Conservation (phyloP, 2,113 vertebrate species). For the Atherinomorus stipes region DNA sequence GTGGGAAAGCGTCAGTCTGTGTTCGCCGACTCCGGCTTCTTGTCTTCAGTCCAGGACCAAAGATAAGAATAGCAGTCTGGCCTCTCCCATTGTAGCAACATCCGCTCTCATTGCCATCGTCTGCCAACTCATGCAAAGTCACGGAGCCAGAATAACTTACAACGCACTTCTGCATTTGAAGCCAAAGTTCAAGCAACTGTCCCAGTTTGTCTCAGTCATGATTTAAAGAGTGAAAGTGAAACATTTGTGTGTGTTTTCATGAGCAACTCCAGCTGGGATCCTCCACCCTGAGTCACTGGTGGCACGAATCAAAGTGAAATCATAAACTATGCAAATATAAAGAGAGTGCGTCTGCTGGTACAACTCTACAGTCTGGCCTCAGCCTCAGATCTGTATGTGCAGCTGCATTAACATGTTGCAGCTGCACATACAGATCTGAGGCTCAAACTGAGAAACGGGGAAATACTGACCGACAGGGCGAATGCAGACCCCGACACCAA, state of each 20-base stretch:
- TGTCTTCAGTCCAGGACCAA: conserved; percentile 62
- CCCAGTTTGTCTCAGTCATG: conserved; percentile 20
- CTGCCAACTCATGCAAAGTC: conserved; percentile 51
- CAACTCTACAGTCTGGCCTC: no score
- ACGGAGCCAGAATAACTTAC: conserved; percentile 30
- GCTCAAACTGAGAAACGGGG: no score
- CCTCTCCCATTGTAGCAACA: conserved; percentile 63
- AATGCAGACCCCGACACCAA: no score
- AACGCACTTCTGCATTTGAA: conserved; percentile 33
- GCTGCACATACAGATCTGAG: no score
- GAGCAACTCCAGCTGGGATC: not conserved
- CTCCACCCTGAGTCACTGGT: no score
- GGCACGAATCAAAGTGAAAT: no score
- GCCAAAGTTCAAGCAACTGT: conserved; percentile 22
- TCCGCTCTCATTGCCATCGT: conserved; percentile 63
- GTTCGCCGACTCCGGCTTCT: conserved; percentile 51
- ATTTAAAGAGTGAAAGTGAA: not conserved
- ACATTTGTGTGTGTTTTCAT: not conserved
- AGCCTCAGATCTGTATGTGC: no score
- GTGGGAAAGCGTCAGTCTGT: conserved; percentile 29
- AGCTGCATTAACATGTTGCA: no score
- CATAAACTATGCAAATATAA: no score
- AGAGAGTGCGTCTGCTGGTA: no score
- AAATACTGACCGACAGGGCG: no score
- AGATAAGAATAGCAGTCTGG: conserved; percentile 73